phyloP scores from a whole-genome alignment of 2,888 invertebrate genomes.

The Dryobotodes eremita region DNA sequence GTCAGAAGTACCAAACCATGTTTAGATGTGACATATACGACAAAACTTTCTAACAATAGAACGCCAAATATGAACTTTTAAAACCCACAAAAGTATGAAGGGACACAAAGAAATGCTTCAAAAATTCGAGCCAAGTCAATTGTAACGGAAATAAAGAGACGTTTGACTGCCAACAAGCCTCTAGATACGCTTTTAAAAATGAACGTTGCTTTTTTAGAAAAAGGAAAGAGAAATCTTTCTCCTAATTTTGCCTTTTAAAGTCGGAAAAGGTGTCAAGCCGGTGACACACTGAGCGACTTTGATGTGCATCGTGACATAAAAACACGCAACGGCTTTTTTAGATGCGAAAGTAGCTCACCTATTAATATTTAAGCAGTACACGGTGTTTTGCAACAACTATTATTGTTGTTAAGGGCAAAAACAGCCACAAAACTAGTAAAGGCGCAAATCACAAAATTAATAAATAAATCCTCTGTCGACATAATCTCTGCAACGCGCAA shows the following conservation, averaged over 20 bases:
- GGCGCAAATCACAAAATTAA: background rate
- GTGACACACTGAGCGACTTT: constrained; percentile 52
- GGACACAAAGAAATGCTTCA: background rate
- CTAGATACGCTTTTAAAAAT: constrained; percentile 35
- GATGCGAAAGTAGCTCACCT: constrained; percentile 4
- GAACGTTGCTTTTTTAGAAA: constrained; percentile 36
- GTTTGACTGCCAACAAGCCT: constrained; percentile 28
- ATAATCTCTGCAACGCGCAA: background rate
- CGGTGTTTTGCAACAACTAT: background rate
- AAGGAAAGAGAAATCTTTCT: constrained; percentile 2
- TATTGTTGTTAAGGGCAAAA: too few species aligned
- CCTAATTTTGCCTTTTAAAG: constrained; percentile 51
- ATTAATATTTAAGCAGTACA: constrained; percentile 14
- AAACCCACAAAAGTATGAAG: constrained; percentile 10
- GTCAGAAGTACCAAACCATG: too few species aligned
- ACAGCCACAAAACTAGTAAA: too few species aligned
- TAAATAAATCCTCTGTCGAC: background rate
- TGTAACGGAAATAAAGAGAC: constrained; percentile 27
- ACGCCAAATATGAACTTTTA: background rate
- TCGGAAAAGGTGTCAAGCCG: constrained; percentile 60
- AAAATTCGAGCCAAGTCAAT: constrained; percentile 25
- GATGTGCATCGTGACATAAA: constrained; percentile 28
- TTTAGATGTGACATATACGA: background rate
- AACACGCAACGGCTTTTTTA: constrained; percentile 29
- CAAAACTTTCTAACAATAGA: background rate